A percentile compares a stretch with the other conserved stretches of the same genome.
Evolutionary conservation across 2,797 vertebrate genomes (phyloP).

Genomic region (Alosa sapidissima): DNA sequence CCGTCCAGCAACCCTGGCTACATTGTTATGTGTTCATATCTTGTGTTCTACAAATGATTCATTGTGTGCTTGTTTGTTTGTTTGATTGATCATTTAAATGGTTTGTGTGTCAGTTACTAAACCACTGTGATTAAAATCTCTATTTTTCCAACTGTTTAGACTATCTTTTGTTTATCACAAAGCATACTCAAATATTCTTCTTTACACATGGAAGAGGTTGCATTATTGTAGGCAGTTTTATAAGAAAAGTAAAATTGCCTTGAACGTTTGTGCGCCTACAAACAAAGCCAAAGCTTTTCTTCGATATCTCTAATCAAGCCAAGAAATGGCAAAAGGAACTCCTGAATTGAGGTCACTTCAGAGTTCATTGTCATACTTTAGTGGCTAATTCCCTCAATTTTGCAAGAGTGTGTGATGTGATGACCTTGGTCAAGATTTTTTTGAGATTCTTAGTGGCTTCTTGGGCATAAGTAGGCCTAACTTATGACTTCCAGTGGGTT

Average conservation of each 20-base stretch:
- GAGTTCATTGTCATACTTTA: not conserved
- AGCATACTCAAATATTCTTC: not conserved
- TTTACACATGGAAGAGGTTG: not conserved
- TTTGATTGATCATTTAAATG: not conserved
- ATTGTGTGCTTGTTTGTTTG: not conserved
- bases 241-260: not conserved
- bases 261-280: not conserved
- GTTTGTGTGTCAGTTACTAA: not conserved
- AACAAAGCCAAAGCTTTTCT: not conserved
- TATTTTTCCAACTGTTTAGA: not conserved
- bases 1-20: constrained; percentile 69
- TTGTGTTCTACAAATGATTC: constrained; percentile 76
- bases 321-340: not conserved
- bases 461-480: not conserved
- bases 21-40: constrained; percentile 78
- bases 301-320: not conserved
- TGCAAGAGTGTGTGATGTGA: not conserved
- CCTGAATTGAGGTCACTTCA: not conserved
- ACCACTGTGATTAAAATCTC: constrained; percentile 12
- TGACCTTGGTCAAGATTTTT: not conserved
- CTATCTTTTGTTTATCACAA: not conserved
- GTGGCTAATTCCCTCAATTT: not conserved
- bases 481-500: not conserved
- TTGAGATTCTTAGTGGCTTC: not conserved
- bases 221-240: not conserved